Conservation (phyloP, 2,797 vertebrate species). For the Taeniopygia guttata region DNA sequence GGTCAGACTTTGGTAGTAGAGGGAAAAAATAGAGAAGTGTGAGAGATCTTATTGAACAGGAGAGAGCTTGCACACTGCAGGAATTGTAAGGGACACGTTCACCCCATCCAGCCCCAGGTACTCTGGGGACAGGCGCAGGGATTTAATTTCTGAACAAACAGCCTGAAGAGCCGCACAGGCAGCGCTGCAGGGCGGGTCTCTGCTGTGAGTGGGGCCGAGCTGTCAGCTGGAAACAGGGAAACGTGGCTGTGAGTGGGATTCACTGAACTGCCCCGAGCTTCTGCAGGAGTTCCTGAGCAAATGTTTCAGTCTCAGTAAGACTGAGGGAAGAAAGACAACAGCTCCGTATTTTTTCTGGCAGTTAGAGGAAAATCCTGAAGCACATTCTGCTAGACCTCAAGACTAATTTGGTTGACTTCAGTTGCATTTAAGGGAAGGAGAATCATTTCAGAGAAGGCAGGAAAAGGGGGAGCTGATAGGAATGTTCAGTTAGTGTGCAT, state of each 20-base stretch:
- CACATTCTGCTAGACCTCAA: not conserved
- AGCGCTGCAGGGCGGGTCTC: not conserved
- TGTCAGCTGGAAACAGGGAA: not conserved
- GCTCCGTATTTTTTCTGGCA: not conserved
- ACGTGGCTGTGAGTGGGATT: not conserved
- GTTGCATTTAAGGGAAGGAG: not conserved
- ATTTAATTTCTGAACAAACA: not conserved
- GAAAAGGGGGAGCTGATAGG: not conserved
- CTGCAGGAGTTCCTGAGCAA: not conserved
- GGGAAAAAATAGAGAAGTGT: not conserved
- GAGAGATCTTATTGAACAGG: not conserved
- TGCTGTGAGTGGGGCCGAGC: not conserved
- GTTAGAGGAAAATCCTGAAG: not conserved
- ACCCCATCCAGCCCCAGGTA: not conserved
- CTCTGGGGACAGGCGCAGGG: not conserved
- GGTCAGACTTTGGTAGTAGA: not conserved
- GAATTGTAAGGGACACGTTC: not conserved
- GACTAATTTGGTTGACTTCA: not conserved
- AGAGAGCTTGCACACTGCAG: not conserved
- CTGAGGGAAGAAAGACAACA: not conserved
- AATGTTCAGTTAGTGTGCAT: not conserved
- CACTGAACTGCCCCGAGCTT: not conserved
- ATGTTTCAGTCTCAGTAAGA: not conserved
- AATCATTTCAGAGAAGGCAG: not conserved
- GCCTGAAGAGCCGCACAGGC: not conserved